Evolutionary conservation across 2,797 vertebrate species (phyloP), one percentile per base, ranked within the genome.

Genomic region (Odontamblyopus lacepedii): DNA sequence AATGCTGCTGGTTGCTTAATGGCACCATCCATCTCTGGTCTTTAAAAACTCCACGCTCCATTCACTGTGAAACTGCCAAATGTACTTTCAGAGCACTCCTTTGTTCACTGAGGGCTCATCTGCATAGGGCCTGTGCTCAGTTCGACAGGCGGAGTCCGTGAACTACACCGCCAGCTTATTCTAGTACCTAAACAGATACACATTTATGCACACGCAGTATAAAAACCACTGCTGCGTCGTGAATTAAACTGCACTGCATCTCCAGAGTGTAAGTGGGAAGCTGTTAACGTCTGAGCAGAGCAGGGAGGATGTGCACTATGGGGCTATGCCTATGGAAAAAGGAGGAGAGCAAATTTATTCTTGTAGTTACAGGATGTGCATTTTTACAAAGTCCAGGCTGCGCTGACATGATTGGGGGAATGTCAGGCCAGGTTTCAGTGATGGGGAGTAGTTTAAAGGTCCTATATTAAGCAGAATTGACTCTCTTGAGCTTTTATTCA

Each of bases 31-130:
- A 63, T 63, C 62, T 63, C 38, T n/a, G 44, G n/a, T 44, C 35
- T 38, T 63, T 63, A 63, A 63, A 61, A 30, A 61, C 29, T 63
- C 38, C 35, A 44, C 62, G 18, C 62, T 38, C 62, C 35, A 26
- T 26, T 63, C 35, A 41, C 35, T 44, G 62, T 44, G 35, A 63
- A 41, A 63, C 9, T 63, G 61, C 61, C 38, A 63, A 63, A 18
- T 38, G 62, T 6, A 44, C 19, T n/a, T 1, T 19, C 35, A 13
- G 19, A 3, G 30, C 29, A 16, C 5, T 6, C 16, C 29, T 13
- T 63, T 4, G 32, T 38, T 63, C 61, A 63, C 0, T 13, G 15
- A 29, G 35, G n/a, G 35, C 35, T 63, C 35, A 23, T 41, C 19
- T 6, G 16, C 32, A 13, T 4, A 13, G 62, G n/a, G 11, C 35